Conservation (phyloP, 23 tunicate species). For the Diplosoma virens region DNA sequence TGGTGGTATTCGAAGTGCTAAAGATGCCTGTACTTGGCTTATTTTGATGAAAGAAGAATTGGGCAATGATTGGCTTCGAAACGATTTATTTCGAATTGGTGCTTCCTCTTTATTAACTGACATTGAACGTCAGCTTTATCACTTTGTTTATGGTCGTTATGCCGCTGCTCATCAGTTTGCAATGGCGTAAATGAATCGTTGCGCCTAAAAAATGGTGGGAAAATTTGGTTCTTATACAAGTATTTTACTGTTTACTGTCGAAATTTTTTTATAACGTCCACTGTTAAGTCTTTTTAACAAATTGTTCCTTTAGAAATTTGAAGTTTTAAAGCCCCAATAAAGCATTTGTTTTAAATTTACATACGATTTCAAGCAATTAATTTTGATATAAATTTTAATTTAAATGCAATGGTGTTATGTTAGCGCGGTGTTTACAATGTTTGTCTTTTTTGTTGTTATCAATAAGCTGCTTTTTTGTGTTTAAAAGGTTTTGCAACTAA, state of each 20-base stretch:
- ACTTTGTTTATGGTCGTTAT: constrained; percentile 84
- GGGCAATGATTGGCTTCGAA: constrained; percentile 90
- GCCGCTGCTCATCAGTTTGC: constrained; percentile 97
- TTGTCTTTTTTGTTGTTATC: too few species aligned
- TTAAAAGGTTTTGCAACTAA: too few species aligned
- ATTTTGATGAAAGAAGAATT: constrained; percentile 96
- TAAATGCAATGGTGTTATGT: too few species aligned
- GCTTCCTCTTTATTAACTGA: constrained; percentile 93
- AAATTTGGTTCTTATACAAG: background rate
- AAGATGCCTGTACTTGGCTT: constrained; percentile 92
- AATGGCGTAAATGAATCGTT: constrained; percentile 64
- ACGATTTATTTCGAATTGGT: constrained; percentile 86
- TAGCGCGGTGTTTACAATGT: too few species aligned
- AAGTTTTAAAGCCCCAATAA: too few species aligned
- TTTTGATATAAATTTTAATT: too few species aligned
- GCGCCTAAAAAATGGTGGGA: background rate
- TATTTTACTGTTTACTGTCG: background rate
- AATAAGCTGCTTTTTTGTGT: too few species aligned
- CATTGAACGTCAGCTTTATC: constrained; percentile 93
- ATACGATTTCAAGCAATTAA: too few species aligned
- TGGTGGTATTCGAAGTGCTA: constrained; percentile 93
- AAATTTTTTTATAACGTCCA: too few species aligned
- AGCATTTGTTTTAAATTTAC: too few species aligned
- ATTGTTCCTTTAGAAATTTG: too few species aligned
- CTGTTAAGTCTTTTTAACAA: too few species aligned